Evolutionary conservation across 2,888 invertebrate species (phyloP), one percentile per base, ranked within the genome.

Genomic region (Eledona agricola): DNA sequence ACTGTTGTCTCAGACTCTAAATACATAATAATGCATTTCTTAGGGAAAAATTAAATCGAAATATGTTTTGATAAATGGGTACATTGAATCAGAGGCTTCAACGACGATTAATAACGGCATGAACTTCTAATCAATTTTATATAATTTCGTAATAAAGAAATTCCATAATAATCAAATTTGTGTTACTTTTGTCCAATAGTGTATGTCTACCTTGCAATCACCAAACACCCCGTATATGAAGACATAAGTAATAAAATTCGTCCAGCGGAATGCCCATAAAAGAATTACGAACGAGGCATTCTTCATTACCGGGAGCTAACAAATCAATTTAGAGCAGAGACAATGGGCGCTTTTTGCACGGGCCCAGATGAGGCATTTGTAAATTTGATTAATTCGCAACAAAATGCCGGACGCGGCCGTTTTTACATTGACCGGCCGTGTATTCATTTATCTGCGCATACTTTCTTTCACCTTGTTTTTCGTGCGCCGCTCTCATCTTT

Each of bases 381-480:
- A 58, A 57, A 55, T 60, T 55, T 59, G 60, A 62, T 62, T 60
- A 60, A 62, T 60, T 46, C 55, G 55, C 15, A 51, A 55, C 55
- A 54, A 52, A 55, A 56, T 61, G 49, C 51, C 56, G 46, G 19
- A 25, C 49, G 53, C 35, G 57, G 42, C 29, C 45, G 51, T 49
- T 60, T 62, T 62, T 58, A 25, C 55, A 37, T 47, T 29, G 22
- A 17, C 31, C 46, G 32, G 20, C 26, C 22, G 6, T 45, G 55
- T 51, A 60, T 57, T 52, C 49, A 57, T 62, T 59, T 43, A 58
- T 59, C 54, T 55, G 53, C 57, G 58, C 61, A 60, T 62, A 57
- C 57, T 63, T 63, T 57, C 57, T 58, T 57, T 60, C 58, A 59
- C 58, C 61, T 60, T 51, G 55, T 62, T 54, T 58, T 59, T 40